Base-by-base conservation (phyloP, 2,797 vertebrate genomes). In the Clamator glandarius region DNA sequence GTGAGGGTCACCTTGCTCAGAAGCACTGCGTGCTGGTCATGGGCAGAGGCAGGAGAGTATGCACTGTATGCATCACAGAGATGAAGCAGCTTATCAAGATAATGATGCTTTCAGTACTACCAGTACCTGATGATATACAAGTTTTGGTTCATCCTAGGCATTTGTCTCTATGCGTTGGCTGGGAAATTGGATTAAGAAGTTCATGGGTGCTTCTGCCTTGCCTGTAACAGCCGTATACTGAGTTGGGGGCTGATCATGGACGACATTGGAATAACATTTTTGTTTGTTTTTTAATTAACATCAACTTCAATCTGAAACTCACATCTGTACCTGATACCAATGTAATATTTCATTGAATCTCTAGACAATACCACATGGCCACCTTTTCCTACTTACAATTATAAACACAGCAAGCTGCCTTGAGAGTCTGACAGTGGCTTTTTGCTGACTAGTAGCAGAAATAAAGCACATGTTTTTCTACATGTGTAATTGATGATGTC, bases 1-100 rank as follows among this genome's bases (percentile, higher is more conserved):
- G 16, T 52, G 79, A 75, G 80, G 92, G 84, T 93, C 82, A 89
- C 66, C 84, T 95, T 95, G 69, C 66, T 84, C 51, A 50, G 69
- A 85, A 86, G 51, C 35, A 28, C 28, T 5, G 3, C 0, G 9
- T 52, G 54, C n/a, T 85, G 81, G 89, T 61, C 75, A 28, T 58
- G 55, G 66, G 7, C 52, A 44, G 75, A 83, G 42, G 41, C 61
- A 84, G 58, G 51, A 87, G 33, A 21, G 25, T n/a, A 25, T 8
- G 26, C 52, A 33, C 41, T 82, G 26, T 74, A 39, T 35, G 4
- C 54, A 54, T 31, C 33, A 36, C 35, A 50, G 70, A 80, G 19
- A 61, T 66, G 46, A 50, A 81, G 79, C 70, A 0, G 0, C 57
- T 75, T 91, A 75, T 16, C 48, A 72, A 69, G 85, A 24, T 84